Conservation (phyloP, 1,140 invertebrate genomes). For the Drosophila littoralis region DNA sequence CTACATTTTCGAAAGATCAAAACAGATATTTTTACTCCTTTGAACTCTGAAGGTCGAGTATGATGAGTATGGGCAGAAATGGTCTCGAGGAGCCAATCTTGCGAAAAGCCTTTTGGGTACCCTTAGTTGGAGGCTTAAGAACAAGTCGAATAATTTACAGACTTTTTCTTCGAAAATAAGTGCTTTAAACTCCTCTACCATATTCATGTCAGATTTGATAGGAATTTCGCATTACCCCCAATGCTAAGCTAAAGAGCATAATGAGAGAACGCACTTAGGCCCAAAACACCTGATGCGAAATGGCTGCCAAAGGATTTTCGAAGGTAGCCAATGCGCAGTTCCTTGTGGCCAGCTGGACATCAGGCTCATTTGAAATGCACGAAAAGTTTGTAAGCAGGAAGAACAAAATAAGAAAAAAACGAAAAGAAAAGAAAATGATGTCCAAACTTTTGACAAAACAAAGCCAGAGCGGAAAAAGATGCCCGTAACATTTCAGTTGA, state of each 20-base stretch:
- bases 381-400: constrained; percentile 38
- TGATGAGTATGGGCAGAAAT: no score
- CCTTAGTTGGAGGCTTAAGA: neutral
- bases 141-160: neutral
- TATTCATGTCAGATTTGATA: constrained; percentile 6
- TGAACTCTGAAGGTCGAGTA: no score
- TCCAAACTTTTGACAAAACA: constrained; percentile 60
- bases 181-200: neutral
- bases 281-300: constrained; percentile 59
- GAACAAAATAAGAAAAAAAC: no score
- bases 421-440: constrained; percentile 35
- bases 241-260: constrained; percentile 25
- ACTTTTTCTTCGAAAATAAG: neutral
- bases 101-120: no score
- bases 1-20: no score
- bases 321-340: constrained; percentile 27
- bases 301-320: constrained; percentile 57
- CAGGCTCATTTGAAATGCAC: constrained; percentile 55
- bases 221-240: constrained; percentile 1
- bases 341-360: constrained; percentile 16
- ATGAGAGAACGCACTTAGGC: constrained; percentile 59
- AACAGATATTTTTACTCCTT: no score
- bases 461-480: constrained; percentile 34
- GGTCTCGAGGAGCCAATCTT: neutral
- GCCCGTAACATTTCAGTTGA: constrained; percentile 23